Percentiles rank a stretch among this genome's conserved stretches.
Evolutionary conservation across 2,113 vertebrate genomes (phyloP).

Genomic region (Alaudala cheleensis): DNA sequence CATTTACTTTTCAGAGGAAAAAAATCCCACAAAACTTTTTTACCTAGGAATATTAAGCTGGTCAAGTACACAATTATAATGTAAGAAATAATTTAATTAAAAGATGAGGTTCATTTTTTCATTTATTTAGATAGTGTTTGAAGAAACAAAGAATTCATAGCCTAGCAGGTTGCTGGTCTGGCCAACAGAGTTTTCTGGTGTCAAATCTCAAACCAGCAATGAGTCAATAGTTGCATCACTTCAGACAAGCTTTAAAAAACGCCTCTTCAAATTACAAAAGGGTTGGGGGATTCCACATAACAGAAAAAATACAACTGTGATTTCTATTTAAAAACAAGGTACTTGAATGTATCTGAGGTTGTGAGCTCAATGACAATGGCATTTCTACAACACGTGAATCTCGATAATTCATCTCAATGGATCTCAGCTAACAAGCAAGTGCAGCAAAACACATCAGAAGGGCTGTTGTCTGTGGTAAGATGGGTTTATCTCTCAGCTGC

Average conservation of each 20-base stretch:
- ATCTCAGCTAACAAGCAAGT: neutral
- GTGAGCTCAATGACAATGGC: neutral
- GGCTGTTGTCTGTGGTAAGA: neutral
- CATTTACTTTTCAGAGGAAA: neutral
- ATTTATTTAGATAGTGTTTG: neutral
- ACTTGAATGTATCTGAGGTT: neutral
- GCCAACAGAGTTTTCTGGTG: neutral
- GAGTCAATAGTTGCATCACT: neutral
- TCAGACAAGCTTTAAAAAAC: neutral
- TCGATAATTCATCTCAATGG: neutral
- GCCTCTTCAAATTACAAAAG: neutral
- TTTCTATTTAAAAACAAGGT: neutral
- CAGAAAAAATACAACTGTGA: neutral
- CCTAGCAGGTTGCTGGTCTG: neutral
- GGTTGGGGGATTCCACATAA: neutral
- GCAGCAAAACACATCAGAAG: neutral
- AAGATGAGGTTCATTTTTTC: neutral
- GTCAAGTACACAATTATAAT: neutral
- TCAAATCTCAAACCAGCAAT: neutral
- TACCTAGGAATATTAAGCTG: neutral
- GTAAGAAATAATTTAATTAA: neutral
- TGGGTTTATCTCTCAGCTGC: neutral
- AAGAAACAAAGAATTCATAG: neutral
- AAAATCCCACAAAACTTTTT: neutral
- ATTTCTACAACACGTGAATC: rapidly evolving